These are phyloP conservation scores for Ptilodon capucinus DNA, from an alignment of 2,888 invertebrate genomes.

Conservation along the genomic window DNA sequence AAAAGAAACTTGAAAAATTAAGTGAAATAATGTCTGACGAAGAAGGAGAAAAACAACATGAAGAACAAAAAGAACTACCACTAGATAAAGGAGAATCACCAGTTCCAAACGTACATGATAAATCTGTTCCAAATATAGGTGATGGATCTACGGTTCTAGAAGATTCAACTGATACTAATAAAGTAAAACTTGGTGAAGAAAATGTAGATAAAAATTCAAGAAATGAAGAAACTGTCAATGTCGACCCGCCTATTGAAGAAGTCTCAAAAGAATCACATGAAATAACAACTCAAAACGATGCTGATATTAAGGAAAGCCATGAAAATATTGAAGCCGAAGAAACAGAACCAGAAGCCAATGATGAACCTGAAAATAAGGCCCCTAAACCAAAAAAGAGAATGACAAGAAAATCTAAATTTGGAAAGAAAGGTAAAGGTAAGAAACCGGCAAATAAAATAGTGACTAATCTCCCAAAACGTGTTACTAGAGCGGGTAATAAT, in stretches of 20 bases:
- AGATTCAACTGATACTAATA: neutral
- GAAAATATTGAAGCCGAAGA: slow-evolving; percentile 5
- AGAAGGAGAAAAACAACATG: slow-evolving; percentile 35
- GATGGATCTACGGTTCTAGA: neutral
- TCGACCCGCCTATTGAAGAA: slow-evolving; percentile 1
- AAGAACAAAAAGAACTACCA: slow-evolving; percentile 1
- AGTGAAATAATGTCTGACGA: slow-evolving; percentile 81
- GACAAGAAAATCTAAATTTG: slow-evolving; percentile 26
- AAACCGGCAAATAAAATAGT: slow-evolving; percentile 3
- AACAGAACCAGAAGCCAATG: slow-evolving; percentile 2
- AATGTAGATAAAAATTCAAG: neutral
- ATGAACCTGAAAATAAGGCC: slow-evolving; percentile 1
- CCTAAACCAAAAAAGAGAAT: slow-evolving; percentile 21
- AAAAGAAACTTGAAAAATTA: slow-evolving; percentile 82
- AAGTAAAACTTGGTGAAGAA: neutral
- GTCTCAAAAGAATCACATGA: neutral
- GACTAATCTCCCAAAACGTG: slow-evolving; percentile 24
- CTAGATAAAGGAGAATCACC: slow-evolving; percentile 1
- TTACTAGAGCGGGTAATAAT: slow-evolving; percentile 40
- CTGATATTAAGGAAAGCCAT: slow-evolving; percentile 7
- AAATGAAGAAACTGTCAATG: neutral
- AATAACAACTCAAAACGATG: slow-evolving; percentile 6
- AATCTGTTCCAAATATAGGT: neutral
- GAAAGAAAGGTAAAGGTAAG: slow-evolving; percentile 16
- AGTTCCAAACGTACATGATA: neutral